Conservation (phyloP, 2,888 invertebrate species). For the Apamea anceps region DNA sequence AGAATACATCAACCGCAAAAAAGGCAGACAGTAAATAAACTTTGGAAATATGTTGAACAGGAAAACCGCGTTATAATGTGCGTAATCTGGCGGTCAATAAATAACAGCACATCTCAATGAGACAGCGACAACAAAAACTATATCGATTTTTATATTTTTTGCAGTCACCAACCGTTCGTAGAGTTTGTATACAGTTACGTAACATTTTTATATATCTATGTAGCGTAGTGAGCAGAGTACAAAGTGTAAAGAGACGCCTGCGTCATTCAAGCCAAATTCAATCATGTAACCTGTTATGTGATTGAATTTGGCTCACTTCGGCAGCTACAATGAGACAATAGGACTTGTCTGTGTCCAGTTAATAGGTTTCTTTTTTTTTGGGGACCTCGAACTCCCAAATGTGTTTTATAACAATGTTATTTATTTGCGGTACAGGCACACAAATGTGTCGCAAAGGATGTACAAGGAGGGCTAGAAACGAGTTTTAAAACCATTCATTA, state of each 20-base stretch:
- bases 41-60: slow-evolving; percentile 62
- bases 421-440: slow-evolving; percentile 3
- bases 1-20: slow-evolving; percentile 38
- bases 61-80: slow-evolving; percentile 61
- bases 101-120: slow-evolving; percentile 63
- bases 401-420: slow-evolving; percentile 19
- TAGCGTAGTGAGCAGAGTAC: slow-evolving; percentile 43
- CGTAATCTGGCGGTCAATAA: slow-evolving; percentile 68
- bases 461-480: slow-evolving; percentile 42
- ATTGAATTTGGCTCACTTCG: slow-evolving; percentile 57
- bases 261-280: slow-evolving; percentile 2
- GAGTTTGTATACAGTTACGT: slow-evolving; percentile 59
- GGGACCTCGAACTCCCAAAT: slow-evolving; percentile 10
- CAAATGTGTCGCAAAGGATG: slow-evolving; percentile 32
- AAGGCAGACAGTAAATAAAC: slow-evolving; percentile 55
- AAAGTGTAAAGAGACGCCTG: slow-evolving; percentile 46
- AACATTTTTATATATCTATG: slow-evolving; percentile 49
- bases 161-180: slow-evolving; percentile 51
- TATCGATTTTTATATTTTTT: slow-evolving; percentile 66
- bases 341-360: slow-evolving; percentile 28
- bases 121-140: slow-evolving; percentile 62
- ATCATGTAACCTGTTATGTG: slow-evolving; percentile 28
- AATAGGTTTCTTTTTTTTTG: slow-evolving; percentile 35
- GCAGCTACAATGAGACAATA: slow-evolving; percentile 43
- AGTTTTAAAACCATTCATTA: slow-evolving; percentile 63